phyloP scores from a whole-genome alignment of 2,113 vertebrate genomes.

The Boleophthalmus pectinirostris region DNA sequence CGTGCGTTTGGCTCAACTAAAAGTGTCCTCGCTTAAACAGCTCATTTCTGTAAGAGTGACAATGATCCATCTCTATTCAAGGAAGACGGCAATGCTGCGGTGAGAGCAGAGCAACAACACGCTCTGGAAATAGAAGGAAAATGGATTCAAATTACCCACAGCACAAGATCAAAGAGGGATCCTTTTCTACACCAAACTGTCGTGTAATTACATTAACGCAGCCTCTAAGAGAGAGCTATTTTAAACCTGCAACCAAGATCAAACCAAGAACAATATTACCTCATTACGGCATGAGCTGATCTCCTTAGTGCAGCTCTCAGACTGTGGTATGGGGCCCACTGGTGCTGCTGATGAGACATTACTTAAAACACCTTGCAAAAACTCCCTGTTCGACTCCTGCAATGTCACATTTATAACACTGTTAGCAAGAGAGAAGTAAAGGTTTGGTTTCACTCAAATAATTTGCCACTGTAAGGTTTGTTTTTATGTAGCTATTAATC shows the following conservation, averaged over 20 bases:
- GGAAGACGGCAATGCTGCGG: conserved; percentile 7
- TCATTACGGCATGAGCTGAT: conserved; percentile 31
- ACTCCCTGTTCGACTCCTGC: neutral
- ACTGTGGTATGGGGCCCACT: neutral
- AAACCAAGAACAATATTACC: conserved; percentile 62
- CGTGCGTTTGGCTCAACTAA: conserved; percentile 23
- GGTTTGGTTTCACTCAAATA: no score
- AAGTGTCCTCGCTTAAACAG: conserved; percentile 38
- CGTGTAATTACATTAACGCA: conserved; percentile 53
- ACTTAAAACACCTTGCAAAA: neutral
- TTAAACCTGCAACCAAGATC: conserved; percentile 58
- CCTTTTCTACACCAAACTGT: conserved; percentile 50
- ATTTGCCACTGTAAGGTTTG: no score
- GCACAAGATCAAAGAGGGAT: conserved; percentile 29
- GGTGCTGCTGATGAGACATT: neutral
- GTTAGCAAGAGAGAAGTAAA: neutral
- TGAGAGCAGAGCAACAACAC: conserved; percentile 30
- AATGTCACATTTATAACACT: neutral
- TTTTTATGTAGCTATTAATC: no score
- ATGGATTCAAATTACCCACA: conserved; percentile 33
- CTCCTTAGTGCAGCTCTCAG: neutral
- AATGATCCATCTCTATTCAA: conserved; percentile 54
- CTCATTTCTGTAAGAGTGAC: conserved; percentile 40
- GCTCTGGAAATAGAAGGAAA: conserved; percentile 35
- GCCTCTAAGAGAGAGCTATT: conserved; percentile 51